Base-by-base conservation (phyloP, 2,888 invertebrate species). In the Nudaria mundana region DNA sequence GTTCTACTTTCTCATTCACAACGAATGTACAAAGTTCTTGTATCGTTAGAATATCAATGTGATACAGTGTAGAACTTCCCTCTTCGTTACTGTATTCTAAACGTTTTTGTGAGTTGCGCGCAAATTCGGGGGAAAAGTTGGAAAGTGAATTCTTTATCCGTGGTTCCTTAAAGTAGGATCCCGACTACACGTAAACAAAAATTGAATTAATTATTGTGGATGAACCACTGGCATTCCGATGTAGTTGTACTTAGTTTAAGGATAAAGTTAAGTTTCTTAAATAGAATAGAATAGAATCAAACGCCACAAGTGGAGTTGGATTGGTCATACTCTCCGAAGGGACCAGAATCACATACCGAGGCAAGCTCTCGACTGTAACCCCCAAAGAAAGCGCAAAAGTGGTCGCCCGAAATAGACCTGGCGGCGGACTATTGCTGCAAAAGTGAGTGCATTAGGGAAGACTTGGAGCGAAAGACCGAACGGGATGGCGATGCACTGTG, bases 11-110 rank as follows among this genome's bases (percentile, higher is more conserved):
- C 11, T 12, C 44, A 30, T 48, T 43, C 39, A 47, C 37, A 34
- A 34, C 25, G 18, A 34, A 47, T 35, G 13, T 32, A 42, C 34
- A 37, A 56, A 59, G 52, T 60, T 56, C 37, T 44, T 45, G 48
- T 60, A 59, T 59, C 54, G 52, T 54, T 42, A 44, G 61, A 59
- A 59, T 61, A 59, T 57, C 61, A 59, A 59, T 59, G 56, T 40
- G 61, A 42, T 43, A 41, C 47, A 34, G 37, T 37, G 24, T 20
- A 25, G 32, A 56, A 55, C 42, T 60, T 56, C 30, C 11, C 37
- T 39, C 46, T 44, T 53, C 44, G 51, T 48, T 58, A 48, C 48
- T 34, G 44, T 44, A 48, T 53, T 56, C 41, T 56, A 59, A 60
- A 52, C 57, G 54, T 52, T 59, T 56, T 59, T 48, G 43, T 13